Conservation (phyloP, 2,797 vertebrate genomes). For the Cryptoprocta ferox region DNA sequence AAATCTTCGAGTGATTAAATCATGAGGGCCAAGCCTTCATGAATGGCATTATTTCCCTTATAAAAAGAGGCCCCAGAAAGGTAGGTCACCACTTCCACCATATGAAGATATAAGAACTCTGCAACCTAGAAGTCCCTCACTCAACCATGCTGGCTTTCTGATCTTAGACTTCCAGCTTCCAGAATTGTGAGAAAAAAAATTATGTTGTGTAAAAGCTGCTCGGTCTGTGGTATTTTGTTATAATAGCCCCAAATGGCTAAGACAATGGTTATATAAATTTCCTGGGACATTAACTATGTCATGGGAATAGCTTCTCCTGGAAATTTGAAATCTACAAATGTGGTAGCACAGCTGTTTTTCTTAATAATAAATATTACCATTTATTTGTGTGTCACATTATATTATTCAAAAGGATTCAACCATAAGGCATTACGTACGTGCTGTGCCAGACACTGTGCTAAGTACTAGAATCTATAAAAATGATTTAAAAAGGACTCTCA, state of each 20-base stretch:
- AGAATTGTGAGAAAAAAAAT: neutral
- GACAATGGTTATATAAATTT: neutral
- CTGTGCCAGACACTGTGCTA: neutral
- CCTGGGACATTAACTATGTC: neutral
- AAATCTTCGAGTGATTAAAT: neutral
- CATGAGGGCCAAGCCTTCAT: neutral
- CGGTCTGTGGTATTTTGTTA: neutral
- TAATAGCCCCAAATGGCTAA: neutral
- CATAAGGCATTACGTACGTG: neutral
- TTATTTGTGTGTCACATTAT: neutral
- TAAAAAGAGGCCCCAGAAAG: neutral
- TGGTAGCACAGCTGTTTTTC: neutral
- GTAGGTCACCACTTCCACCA: neutral
- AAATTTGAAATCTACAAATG: conserved; percentile 29
- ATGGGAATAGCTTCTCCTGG: neutral
- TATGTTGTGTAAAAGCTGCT: neutral
- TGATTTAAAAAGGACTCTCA: neutral
- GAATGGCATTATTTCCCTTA: neutral
- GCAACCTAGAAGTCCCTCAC: neutral
- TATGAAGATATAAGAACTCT: neutral
- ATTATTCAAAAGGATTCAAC: neutral
- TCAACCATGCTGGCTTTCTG: neutral
- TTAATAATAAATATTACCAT: neutral
- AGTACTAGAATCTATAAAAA: conserved; percentile 7
- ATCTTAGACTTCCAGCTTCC: neutral